Conservation (phyloP, 2,797 vertebrate species). For the Siniperca undulata region DNA sequence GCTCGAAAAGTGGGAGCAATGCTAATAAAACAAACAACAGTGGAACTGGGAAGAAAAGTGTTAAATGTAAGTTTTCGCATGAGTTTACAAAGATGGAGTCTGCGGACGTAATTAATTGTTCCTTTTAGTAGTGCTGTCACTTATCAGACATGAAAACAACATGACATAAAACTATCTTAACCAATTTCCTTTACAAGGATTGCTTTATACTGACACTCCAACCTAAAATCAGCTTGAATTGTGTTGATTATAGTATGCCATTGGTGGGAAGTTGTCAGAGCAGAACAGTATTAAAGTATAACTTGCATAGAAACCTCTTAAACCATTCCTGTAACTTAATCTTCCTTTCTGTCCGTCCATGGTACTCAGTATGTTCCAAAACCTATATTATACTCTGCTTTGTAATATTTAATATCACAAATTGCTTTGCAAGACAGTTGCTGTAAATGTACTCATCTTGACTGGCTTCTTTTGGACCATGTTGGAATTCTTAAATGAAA, state of each 20-base stretch:
- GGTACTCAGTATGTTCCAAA: not conserved
- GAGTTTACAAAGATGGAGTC: not conserved
- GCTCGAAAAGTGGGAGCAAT: slow-evolving; percentile 64
- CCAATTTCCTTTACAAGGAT: not conserved
- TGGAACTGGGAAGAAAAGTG: slow-evolving; percentile 75
- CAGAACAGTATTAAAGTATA: not conserved
- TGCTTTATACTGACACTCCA: not conserved
- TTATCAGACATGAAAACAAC: not conserved
- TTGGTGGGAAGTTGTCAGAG: not conserved
- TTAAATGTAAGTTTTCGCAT: slow-evolving; percentile 77
- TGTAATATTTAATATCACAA: not conserved
- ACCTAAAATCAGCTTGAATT: not conserved
- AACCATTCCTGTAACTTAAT: not conserved
- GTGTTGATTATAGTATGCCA: not conserved
- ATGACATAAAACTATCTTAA: not conserved
- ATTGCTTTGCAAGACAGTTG: not conserved
- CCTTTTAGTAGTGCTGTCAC: not conserved
- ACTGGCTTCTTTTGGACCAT: not conserved
- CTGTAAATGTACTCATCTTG: not conserved
- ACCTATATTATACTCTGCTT: not conserved
- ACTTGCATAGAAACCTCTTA: not conserved
- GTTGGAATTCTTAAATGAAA: not conserved
- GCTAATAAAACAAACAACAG: slow-evolving; percentile 69
- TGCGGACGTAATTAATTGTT: not conserved
- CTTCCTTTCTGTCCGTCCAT: not conserved